Base-by-base conservation (phyloP, 2,888 invertebrate genomes). In the Pheosia gnoma region DNA sequence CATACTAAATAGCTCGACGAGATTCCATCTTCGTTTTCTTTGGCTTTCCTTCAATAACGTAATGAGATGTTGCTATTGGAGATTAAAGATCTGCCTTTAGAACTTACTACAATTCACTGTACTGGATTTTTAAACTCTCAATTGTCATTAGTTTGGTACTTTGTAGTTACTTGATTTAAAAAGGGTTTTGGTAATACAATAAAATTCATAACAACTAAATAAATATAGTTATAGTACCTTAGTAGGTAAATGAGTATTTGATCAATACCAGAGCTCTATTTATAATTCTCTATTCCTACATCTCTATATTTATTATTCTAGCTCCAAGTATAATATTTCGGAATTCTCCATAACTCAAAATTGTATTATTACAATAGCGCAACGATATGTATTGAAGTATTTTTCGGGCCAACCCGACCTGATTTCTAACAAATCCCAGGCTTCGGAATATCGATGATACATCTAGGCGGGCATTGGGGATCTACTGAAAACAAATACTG, bases 1-100 rank as follows among this genome's bases (percentile, higher is more conserved):
- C 69, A 80, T 80, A 75, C 70, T 66, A 74, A 78, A 71, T 63
- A 62, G 59, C 51, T 5, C 8, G 38, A 38, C 59, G 63, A 53
- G 75, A 80, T 74, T 70, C 13, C 62, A 77, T 78, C 77, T 75
- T 68, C 66, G 67, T 75, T 76, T 25, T 77, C 74, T 72, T 59
- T 56, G 58, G 68, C 76, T 78, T 76, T 76, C 69, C 62, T 62
- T 47, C 57, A 59, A 61, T 60, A 62, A 47, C n/a, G n/a, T 41
- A 47, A 47, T n/a, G 11, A n/a, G n/a, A 47, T 47, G 10, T 43
- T 9, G 47, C 47, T 47, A 47, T 47, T 47, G 47, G 47, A 47
- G n/a, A 47, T n/a, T 47, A 47, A 63, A 66, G 63, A 67, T 60
- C 47, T 25, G 25, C 25, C 25, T 25, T 25, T 25, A 25, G 25